These are phyloP conservation scores for Zenarchopterus dispar DNA, from an alignment of 2,797 vertebrate genomes.

Conservation along the genomic window DNA sequence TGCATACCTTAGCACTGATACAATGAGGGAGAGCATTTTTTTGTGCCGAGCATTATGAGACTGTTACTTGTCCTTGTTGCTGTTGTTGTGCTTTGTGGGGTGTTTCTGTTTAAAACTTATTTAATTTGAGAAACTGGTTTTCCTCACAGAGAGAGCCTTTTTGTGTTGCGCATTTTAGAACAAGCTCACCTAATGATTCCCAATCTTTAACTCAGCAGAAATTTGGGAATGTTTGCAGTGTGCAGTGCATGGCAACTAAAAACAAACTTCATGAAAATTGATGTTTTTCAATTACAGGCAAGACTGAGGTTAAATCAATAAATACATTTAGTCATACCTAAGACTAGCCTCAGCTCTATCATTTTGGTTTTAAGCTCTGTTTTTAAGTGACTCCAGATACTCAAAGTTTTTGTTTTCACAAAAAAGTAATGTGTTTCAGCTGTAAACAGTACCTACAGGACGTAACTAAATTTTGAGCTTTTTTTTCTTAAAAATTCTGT, in stretches of 20 bases:
- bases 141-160: too few relatives aligned
- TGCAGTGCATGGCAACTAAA: not conserved
- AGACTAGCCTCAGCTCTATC: not conserved
- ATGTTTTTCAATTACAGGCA: not conserved
- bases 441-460: not conserved
- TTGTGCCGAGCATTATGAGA: not conserved
- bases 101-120: too few relatives aligned
- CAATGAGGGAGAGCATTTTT: not conserved
- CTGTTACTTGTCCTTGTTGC: too few relatives aligned
- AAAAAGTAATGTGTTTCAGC: not conserved
- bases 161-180: too few relatives aligned
- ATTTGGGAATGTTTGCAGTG: not conserved
- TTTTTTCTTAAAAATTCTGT: not conserved
- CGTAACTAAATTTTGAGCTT: not conserved
- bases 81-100: too few relatives aligned
- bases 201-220: not conserved
- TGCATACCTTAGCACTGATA: not conserved
- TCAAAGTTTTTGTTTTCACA: not conserved
- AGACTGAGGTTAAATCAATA: not conserved
- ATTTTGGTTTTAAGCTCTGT: not conserved
- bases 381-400: not conserved
- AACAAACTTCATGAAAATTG: not conserved
- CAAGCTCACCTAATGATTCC: not conserved
- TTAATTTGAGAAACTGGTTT: too few relatives aligned
- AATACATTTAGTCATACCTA: too few relatives aligned